Conservation (phyloP, 2,797 vertebrate species). For the Apogon talboti region DNA sequence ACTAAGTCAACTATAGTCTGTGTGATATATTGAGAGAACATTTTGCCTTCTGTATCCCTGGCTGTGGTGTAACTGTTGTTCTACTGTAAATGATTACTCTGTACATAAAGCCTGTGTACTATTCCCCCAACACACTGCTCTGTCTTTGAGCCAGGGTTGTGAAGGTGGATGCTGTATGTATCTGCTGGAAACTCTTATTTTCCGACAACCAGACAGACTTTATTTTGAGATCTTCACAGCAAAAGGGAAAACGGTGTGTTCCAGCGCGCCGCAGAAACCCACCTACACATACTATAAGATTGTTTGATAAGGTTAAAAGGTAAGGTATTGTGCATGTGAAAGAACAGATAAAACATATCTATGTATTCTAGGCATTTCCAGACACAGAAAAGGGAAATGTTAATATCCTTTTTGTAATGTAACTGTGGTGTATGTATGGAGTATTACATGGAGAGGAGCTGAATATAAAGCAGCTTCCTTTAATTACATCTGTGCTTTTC, state of each 20-base stretch:
- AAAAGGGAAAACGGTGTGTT: conserved; percentile 8
- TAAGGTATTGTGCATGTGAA: conserved; percentile 7
- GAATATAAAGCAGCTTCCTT: conserved; percentile 20
- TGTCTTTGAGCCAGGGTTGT: conserved; percentile 28
- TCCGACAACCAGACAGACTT: conserved; percentile 29
- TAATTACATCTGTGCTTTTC: conserved; percentile 23
- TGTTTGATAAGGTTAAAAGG: conserved; percentile 26
- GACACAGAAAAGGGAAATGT: too few species aligned
- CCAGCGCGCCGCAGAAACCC: conserved; percentile 16
- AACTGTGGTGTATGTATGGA: too few species aligned
- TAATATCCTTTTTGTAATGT: too few species aligned
- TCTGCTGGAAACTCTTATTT: conserved; percentile 46
- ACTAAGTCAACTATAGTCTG: too few species aligned
- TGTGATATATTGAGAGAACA: too few species aligned
- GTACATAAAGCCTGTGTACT: conserved; percentile 6
- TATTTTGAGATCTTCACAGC: conserved; percentile 26
- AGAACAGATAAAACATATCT: conserved; percentile 9
- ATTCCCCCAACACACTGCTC: conserved; percentile 11
- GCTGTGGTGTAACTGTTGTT: not conserved
- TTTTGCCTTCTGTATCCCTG: not conserved
- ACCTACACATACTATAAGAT: conserved; percentile 9
- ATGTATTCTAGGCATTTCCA: too few species aligned
- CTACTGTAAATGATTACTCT: not conserved
- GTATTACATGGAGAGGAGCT: not conserved
- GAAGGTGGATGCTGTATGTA: conserved; percentile 30